These are phyloP conservation scores for Hyles lineata DNA, from an alignment of 2,888 invertebrate species.

Conservation along the genomic window DNA sequence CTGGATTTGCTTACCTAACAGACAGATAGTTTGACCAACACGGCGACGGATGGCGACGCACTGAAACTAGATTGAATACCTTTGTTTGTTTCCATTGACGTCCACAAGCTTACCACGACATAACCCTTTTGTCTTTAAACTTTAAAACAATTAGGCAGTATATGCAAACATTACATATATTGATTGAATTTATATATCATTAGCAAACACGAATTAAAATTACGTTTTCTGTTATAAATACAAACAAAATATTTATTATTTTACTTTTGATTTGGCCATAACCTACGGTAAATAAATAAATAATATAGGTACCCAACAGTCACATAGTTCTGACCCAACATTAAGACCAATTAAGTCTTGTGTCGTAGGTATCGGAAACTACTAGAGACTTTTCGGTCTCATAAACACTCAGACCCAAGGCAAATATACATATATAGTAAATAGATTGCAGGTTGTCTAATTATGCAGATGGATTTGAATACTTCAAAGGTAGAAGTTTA, in stretches of 20 bases:
- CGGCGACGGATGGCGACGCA: neutral
- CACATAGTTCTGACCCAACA: no score
- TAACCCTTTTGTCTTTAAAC: neutral
- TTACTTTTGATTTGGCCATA: no score
- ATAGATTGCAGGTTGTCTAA: neutral
- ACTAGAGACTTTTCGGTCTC: no score
- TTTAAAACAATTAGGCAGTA: neutral
- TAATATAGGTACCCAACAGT: no score
- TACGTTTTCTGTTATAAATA: no score
- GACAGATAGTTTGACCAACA: conserved; percentile 4
- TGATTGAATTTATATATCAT: no score
- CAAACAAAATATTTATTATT: no score
- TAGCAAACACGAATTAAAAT: no score
- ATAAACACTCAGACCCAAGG: no score
- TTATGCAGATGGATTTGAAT: neutral
- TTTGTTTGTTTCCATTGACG: conserved; percentile 17
- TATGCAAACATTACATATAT: no score
- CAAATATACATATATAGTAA: neutral
- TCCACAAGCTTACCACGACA: neutral
- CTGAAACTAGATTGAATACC: neutral
- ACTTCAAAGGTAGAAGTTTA: conserved; percentile 2
- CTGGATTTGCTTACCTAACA: conserved; percentile 14
- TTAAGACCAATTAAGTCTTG: no score
- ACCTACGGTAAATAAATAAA: neutral
- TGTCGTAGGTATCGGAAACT: no score